A percentile compares a stretch with the other conserved stretches of the same genome.
phyloP scores from a whole-genome alignment of 2,888 invertebrate genomes.

The Enchytraeus crypticus region DNA sequence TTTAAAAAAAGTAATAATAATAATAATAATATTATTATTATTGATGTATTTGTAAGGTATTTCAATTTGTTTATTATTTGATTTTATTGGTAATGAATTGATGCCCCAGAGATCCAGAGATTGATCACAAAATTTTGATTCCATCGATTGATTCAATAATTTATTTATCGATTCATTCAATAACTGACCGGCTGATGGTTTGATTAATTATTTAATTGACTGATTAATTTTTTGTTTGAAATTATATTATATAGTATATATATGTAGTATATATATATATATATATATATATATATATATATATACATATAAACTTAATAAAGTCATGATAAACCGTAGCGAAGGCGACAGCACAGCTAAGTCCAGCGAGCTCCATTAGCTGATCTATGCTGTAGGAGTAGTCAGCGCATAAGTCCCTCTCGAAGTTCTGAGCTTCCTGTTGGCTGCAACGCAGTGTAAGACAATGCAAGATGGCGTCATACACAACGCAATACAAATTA shows the following conservation, averaged over 20 bases:
- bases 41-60: no score
- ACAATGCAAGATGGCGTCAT: no score
- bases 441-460: no score
- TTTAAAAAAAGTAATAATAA: neutral
- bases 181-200: no score
- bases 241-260: neutral
- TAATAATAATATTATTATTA: neutral
- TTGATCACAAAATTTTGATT: no score
- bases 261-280: neutral
- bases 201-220: no score
- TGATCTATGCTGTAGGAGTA: conserved; percentile 93
- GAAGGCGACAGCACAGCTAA: conserved; percentile 86
- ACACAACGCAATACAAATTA: no score
- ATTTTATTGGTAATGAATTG: no score
- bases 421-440: conserved; percentile 75
- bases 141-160: no score
- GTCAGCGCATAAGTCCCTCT: conserved; percentile 79
- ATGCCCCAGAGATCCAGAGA: no score
- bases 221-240: neutral
- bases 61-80: no score
- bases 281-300: neutral
- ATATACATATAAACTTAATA: neutral
- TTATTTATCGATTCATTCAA: no score
- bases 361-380: conserved; percentile 92
- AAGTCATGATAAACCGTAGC: conserved; percentile 48